Base-by-base conservation (phyloP, 64 coral and sea anemone species). In the Orbicella faveolata region DNA sequence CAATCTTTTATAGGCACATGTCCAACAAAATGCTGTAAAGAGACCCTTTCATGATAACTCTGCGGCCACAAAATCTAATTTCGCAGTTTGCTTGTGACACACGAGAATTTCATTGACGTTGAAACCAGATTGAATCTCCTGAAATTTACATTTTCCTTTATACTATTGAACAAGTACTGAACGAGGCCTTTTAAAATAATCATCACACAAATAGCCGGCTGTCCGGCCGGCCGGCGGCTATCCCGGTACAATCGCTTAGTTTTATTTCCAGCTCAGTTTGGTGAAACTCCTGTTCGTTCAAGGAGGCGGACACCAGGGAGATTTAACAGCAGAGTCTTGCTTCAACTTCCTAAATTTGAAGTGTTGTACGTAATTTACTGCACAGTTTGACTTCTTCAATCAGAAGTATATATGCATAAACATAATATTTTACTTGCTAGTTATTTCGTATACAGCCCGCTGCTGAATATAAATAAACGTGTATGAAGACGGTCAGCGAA, bases 81-180 rank as follows among this genome's bases (percentile, higher is more conserved):
- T 84, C 63, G 81, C 35, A 84, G 23, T 67, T 68, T 84, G 63
- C 26, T 84, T 84, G 61, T 41, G 12, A 68, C 52, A 84, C 35
- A 66, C 65, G 20, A 67, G 4, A 48, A 84, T 51, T 84, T 69
- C 20, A 84, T 8, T 67, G 36, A 84, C 20, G 37, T 66, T 44
- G 4, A 68, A 44, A n/a, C 15, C 36, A 48, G 81, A 82, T 20
- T 82, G 3, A 51, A 39, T 12, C 25, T 21, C 4, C 2, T 6
- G 6, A 19, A n/a, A 15, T 11, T 61, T 36, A 59, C 55, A 59
- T 34, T 63, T 65, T 23, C 30, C 36, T 65, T 67, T 36, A 37
- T 2, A 9, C 67, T 10, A n/a, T n/a, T 70, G 21, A 70, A 84
- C 35, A 9, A 23, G 37, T 59, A 57, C 2, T 59, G 48, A 12